Percentiles rank a stretch among this genome's conserved stretches.
Conservation (phyloP, 2,888 invertebrate genomes). For the Acanthosepion lycidas region DNA sequence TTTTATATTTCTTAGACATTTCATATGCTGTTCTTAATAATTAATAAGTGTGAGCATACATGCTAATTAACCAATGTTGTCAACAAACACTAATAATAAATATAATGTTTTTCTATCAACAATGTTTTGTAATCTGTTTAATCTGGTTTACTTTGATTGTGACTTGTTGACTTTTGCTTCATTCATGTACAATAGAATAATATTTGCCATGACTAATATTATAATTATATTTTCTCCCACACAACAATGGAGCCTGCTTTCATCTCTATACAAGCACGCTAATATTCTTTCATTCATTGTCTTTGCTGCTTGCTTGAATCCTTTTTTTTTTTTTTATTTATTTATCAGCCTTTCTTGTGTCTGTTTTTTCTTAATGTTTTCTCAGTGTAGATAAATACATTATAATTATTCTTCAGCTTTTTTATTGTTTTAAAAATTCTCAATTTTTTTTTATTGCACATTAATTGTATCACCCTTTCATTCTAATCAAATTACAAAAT, state of each 20-base stretch:
- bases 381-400: conserved; percentile 17
- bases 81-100: not conserved
- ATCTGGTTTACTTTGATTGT: not conserved
- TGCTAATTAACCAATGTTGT: not conserved
- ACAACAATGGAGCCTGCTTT: not conserved
- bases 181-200: not conserved
- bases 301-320: not conserved
- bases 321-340: not conserved
- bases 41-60: not conserved
- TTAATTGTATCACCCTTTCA: conserved; percentile 15
- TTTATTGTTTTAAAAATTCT: not conserved
- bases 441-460: not conserved
- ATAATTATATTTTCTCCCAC: not conserved
- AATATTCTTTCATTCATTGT: not conserved
- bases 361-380: not conserved
- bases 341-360: not conserved
- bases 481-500: not conserved
- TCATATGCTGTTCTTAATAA: no score
- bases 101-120: not conserved
- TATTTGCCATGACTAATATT: not conserved
- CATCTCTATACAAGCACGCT: not conserved
- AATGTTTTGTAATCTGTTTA: not conserved
- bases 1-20: not conserved
- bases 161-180: not conserved
- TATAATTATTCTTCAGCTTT: not conserved